Evolutionary conservation across 2,888 invertebrate genomes (phyloP), one percentile per base, ranked within the genome.

Genomic region (Tenthredo livida): DNA sequence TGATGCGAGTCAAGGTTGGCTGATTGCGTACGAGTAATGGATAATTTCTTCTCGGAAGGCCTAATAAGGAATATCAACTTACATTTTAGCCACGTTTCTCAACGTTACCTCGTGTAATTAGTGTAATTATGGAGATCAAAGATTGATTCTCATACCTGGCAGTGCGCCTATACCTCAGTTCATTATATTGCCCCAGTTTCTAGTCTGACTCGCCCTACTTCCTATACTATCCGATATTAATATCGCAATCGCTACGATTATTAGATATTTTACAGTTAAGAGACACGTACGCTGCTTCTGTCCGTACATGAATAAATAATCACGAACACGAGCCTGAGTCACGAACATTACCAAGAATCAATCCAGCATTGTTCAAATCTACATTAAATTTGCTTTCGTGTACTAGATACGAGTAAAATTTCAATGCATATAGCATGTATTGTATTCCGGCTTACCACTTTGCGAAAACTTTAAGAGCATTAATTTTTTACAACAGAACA

Each of bases 1-100:
- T 61, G 33, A 61, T 37, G 21, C 80, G 58, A 80, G 80, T 80
- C 80, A 80, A 80, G 80, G 80, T 80, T 58, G 43, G 61, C 12
- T 61, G 80, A 80, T 80, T 80, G 58, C 61, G 61, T 80, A 80
- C 61, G n/a, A 15, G 67, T 12, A 40, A 2, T 40, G 61, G 80
- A 80, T 80, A 80, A 80, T 61, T 80, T 61, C 61, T 80, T 77
- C 77, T 29, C n/a, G 54, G 77, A 77, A 77, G 29, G 29, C 54
- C 33, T 25, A 37, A 61, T 58, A 25, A 61, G 80, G 15, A 80
- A n/a, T 80, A 80, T 61, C 21, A 61, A n/a, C 40, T n/a, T 54
- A 33, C 15, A 40, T 61, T 61, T 80, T 40, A 80, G 37, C 40
- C 40, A 40, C 37, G 80, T 80, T 61, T 37, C 80, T 61, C 80